Conservation (phyloP, 2,113 vertebrate species). For the Podarcis cretensis region DNA sequence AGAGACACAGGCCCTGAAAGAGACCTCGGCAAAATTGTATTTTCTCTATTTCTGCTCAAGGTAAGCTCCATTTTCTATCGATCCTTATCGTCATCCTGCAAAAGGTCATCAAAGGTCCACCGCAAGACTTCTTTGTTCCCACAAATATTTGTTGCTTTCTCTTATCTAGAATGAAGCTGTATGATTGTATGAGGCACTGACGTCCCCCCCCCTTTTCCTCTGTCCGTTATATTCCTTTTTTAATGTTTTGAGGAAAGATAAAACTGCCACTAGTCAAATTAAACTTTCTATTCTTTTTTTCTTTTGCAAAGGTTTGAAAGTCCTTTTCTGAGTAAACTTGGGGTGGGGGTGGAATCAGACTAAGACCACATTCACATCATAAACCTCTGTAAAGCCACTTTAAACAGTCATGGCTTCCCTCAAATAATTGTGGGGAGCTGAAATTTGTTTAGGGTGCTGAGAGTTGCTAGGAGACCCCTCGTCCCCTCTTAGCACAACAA, state of each 20-base stretch:
- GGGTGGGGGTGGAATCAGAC: background rate
- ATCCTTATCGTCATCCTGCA: slow-evolving; percentile 34
- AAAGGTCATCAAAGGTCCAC: slow-evolving; percentile 36
- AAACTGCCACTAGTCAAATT: background rate
- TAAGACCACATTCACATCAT: background rate
- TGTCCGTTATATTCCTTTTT: background rate
- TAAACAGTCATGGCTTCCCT: background rate
- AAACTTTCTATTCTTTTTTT: background rate
- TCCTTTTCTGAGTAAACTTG: background rate
- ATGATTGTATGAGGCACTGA: background rate
- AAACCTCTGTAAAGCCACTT: background rate
- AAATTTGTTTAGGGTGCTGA: no score
- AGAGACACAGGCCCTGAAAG: background rate
- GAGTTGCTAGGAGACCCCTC: no score
- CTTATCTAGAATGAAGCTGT: background rate
- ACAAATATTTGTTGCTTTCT: slow-evolving; percentile 10
- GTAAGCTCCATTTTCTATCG: background rate
- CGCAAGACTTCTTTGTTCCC: background rate
- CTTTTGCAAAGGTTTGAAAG: background rate
- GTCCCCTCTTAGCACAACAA: no score
- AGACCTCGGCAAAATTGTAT: slow-evolving; percentile 21
- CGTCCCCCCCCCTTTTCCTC: no score
- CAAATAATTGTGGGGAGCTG: no score
- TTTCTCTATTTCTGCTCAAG: background rate
- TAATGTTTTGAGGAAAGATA: background rate